These are phyloP conservation scores for Candoia aspera DNA, from an alignment of 2,113 vertebrate genomes.

Conservation along the genomic window DNA sequence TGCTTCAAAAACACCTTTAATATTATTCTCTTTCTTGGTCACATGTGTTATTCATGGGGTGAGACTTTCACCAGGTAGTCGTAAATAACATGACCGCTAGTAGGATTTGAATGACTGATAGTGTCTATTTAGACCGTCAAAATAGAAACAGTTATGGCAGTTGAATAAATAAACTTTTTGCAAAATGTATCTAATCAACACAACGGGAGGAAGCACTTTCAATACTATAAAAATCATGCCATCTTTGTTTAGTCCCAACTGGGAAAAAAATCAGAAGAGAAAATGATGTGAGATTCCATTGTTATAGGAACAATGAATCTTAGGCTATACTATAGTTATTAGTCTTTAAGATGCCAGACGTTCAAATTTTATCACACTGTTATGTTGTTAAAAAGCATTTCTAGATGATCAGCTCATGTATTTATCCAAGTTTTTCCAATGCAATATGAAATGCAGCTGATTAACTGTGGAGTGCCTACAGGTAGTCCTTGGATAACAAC, in stretches of 20 bases:
- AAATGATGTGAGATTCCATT: neutral
- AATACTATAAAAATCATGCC: neutral
- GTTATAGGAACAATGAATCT: neutral
- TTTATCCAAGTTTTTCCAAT: neutral
- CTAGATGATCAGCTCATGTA: neutral
- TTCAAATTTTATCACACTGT: neutral
- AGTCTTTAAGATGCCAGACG: neutral
- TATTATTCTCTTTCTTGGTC: neutral
- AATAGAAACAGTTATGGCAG: neutral
- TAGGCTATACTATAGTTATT: neutral
- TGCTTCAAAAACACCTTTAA: neutral
- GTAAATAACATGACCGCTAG: no score
- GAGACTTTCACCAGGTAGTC: neutral
- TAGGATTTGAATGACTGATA: neutral
- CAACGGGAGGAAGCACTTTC: neutral
- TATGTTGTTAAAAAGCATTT: neutral
- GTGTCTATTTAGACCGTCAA: no score
- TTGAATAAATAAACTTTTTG: neutral
- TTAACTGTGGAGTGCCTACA: neutral
- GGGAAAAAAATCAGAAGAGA: neutral
- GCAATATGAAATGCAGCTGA: neutral
- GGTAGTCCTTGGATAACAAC: neutral
- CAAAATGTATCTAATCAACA: neutral
- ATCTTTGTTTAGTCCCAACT: neutral
- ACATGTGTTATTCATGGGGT: neutral